Evolutionary conservation across 1,140 invertebrate species (phyloP), one percentile per base, ranked within the genome.

Genomic region (Lordiphosa collinella): DNA sequence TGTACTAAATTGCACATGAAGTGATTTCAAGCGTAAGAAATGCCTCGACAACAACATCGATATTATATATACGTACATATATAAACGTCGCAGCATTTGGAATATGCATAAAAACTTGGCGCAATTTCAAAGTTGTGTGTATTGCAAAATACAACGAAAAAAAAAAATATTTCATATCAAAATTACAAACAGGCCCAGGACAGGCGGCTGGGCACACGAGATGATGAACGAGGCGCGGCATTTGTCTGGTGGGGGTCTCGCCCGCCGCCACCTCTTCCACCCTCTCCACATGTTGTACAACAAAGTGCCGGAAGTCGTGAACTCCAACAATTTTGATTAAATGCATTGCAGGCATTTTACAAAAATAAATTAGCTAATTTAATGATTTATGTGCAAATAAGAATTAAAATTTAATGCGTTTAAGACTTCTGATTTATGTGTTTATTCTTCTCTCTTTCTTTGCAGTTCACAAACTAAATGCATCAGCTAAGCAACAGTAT

Each of bases 1-100:
- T 80, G 75, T 75, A 84, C 66, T 47, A 76, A 82, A 82, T 82
- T 84, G 66, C 76, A 82, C 72, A 82, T 82, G 71, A 82, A 82
- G 78, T 82, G 78, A 82, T 82, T 82, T 82, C 71, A 41, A 84
- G 76, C 76, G 78, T 84, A 76, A 84, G 76, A 82, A 82, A 84
- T 72, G 67, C 54, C 71, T 51, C 50, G 41, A 49, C 12, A 32
- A 49, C 32, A 37, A 63, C 76, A 71, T 82, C 76, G 69, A 80
- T 80, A 76, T 54, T 67, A 61, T 54, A 49, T 53, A 34, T 55
- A 50, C 22, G 51, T n/a, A 54, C 9, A 46, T 11, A 31, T 32
- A 29, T 22, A 38, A 18, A 29, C 31, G 44, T 44, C 31, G 46
- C 64, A 62, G 46, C 47, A 60, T 69, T 70, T 63, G 57, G 68